These are phyloP conservation scores for Anser cygnoides DNA, from an alignment of 2,113 vertebrate genomes.

Conservation along the genomic window DNA sequence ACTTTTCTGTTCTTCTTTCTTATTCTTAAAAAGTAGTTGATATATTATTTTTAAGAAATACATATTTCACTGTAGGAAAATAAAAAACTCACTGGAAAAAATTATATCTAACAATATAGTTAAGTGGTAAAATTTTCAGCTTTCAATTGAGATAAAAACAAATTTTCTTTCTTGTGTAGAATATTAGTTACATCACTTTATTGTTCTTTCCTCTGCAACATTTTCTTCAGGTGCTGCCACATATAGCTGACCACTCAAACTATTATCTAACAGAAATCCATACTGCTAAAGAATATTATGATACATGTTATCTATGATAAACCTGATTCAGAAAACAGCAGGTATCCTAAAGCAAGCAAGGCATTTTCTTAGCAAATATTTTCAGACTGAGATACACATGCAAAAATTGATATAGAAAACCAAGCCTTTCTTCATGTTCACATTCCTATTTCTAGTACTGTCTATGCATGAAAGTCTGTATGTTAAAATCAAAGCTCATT, in stretches of 20 bases:
- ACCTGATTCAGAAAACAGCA: not conserved
- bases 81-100: not conserved
- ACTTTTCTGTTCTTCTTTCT: not conserved
- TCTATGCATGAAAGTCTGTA: not conserved
- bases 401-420: not conserved
- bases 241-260: not conserved
- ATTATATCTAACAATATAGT: rapidly evolving
- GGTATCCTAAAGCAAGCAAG: not conserved
- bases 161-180: not conserved
- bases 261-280: not conserved
- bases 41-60: not conserved
- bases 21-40: not conserved
- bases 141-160: not conserved
- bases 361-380: not conserved
- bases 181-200: not conserved
- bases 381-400: not conserved
- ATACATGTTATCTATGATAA: not conserved
- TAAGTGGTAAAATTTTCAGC: not conserved
- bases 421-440: not conserved
- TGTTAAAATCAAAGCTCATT: not conserved
- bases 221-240: not conserved
- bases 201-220: not conserved
- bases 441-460: not conserved
- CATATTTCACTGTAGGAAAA: not conserved
- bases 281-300: not conserved